Percentiles rank a stretch among this genome's conserved stretches.
Evolutionary conservation across 2,888 invertebrate genomes (phyloP).

Genomic region (Prosapia bicincta): DNA sequence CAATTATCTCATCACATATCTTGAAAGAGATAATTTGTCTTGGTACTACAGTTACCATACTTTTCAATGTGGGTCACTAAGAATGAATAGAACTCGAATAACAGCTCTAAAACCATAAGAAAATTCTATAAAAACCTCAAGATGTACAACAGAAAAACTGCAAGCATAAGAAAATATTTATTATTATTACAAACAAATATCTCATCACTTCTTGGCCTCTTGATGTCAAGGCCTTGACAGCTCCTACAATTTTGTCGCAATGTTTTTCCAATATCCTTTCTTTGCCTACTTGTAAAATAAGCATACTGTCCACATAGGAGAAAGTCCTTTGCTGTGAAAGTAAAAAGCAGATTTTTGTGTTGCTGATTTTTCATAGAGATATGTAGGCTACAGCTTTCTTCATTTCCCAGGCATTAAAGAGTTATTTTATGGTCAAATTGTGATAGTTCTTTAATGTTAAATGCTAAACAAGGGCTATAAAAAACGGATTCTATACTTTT

Average conservation of each 20-base stretch:
- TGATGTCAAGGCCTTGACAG: slow-evolving; percentile 1
- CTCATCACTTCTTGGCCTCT: slow-evolving; percentile 2
- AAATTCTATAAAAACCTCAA: too few species aligned
- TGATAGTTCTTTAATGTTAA: slow-evolving; percentile 14
- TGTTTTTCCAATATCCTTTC: slow-evolving; percentile 10
- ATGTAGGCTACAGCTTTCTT: not conserved
- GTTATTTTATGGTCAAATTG: too few species aligned
- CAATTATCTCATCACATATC: not conserved
- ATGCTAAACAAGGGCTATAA: slow-evolving; percentile 15
- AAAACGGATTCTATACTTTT: too few species aligned
- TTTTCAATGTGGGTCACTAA: not conserved
- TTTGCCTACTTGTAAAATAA: slow-evolving; percentile 4
- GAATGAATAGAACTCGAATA: slow-evolving; percentile 8
- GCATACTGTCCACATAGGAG: slow-evolving; percentile 14
- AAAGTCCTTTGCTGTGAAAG: slow-evolving; percentile 4
- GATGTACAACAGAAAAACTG: too few species aligned
- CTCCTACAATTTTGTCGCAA: slow-evolving; percentile 6
- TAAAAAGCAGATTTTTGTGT: slow-evolving; percentile 6
- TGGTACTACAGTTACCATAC: not conserved
- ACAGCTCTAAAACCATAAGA: slow-evolving; percentile 2
- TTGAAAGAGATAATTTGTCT: not conserved
- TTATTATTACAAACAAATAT: slow-evolving; percentile 5
- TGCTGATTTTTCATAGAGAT: slow-evolving; percentile 6
- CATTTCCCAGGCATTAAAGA: slow-evolving; percentile 16
- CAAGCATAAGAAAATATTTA: not conserved